Base-by-base conservation (phyloP, 2,797 vertebrate genomes). In the Triplophysa yarkandensis region DNA sequence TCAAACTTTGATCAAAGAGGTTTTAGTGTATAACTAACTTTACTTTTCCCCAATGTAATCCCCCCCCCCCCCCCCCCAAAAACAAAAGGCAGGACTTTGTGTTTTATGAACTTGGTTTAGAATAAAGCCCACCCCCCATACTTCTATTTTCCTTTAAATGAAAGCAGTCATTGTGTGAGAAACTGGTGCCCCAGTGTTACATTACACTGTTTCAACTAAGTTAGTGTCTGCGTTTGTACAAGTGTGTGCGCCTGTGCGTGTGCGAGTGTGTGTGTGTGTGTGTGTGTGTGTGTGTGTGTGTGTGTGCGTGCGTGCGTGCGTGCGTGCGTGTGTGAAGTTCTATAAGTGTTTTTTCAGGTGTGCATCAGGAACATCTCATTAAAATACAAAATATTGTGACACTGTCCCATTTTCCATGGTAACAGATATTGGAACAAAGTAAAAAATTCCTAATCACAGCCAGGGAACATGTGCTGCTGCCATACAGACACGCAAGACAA, bases 81-180 rank as follows among this genome's bases (percentile, higher is more conserved):
- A n/a, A n/a, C n/a, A 36, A 36, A 39, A 39, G 36, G 4, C 36
- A 39, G 36, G 54, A 58, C 41, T 28, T 70, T 46, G 39, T 21
- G 57, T 25, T 71, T 36, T 5, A 11, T 62, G 30, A 62, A 28
- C 61, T 63, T 11, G 36, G 43, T 50, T 50, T 10, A 71, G 30
- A 52, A 52, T 39, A 28, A 63, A 63, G 32, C 52, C 34, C 4
- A 21, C 68, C 32, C 61, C 44, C 21, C 41, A 43, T 34, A 25
- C 41, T 54, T 60, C 72, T 32, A 60, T 43, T 17, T 61, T 43
- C n/a, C n/a, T 16, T 5, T 63, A 64, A n/a, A 52, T 64, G 27
- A 87, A 87, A 84, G 82, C 71, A 72, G 71, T 82, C 82, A 75
- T 89, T 88, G 88, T 91, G 77, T 72, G 48, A 36, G 54, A 48